Evolutionary conservation across 2,797 vertebrate species (phyloP).

Genomic region (Catostomus latipinnis): DNA sequence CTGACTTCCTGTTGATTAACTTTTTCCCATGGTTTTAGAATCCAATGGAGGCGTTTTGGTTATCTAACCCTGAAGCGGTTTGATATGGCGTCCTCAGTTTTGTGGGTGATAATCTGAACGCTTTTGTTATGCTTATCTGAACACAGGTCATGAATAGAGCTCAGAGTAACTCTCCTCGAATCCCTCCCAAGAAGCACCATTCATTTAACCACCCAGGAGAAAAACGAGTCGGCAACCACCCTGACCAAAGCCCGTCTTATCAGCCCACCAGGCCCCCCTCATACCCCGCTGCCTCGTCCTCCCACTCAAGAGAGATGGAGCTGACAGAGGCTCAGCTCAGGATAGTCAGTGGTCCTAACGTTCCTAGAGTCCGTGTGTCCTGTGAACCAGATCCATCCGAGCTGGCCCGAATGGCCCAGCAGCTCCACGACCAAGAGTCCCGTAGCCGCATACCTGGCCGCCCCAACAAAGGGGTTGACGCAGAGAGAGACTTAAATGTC

Average conservation of each 20-base stretch:
- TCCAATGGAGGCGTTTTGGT: slow-evolving; percentile 2
- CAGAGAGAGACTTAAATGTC: slow-evolving; percentile 26
- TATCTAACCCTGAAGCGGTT: not conserved
- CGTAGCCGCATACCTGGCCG: slow-evolving; percentile 66
- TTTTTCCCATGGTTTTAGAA: slow-evolving; percentile 11
- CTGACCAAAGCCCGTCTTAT: slow-evolving; percentile 67
- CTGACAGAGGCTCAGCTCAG: slow-evolving; percentile 47
- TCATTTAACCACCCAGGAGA: slow-evolving; percentile 70
- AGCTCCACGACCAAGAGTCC: slow-evolving; percentile 41
- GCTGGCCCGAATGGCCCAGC: slow-evolving; percentile 13
- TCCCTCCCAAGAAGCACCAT: slow-evolving; percentile 79
- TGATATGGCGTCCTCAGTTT: not conserved
- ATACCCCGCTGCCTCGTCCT: slow-evolving; percentile 73
- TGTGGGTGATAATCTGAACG: slow-evolving; percentile 12
- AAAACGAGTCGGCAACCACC: slow-evolving; percentile 67
- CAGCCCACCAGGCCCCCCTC: slow-evolving; percentile 68
- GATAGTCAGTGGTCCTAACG: slow-evolving; percentile 45
- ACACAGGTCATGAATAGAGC: slow-evolving; percentile 78
- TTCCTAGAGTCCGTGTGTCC: slow-evolving; percentile 74
- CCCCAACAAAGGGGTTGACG: slow-evolving; percentile 62
- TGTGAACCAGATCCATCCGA: slow-evolving; percentile 62
- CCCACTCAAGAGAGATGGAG: slow-evolving; percentile 61
- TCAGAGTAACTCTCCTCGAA: slow-evolving; percentile 82
- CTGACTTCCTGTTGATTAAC: not conserved
- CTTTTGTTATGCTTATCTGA: slow-evolving; percentile 45